Evolutionary conservation across 1,140 invertebrate species (phyloP), one percentile per base, ranked within the genome.

Genomic region (Chrysoperla carnea): DNA sequence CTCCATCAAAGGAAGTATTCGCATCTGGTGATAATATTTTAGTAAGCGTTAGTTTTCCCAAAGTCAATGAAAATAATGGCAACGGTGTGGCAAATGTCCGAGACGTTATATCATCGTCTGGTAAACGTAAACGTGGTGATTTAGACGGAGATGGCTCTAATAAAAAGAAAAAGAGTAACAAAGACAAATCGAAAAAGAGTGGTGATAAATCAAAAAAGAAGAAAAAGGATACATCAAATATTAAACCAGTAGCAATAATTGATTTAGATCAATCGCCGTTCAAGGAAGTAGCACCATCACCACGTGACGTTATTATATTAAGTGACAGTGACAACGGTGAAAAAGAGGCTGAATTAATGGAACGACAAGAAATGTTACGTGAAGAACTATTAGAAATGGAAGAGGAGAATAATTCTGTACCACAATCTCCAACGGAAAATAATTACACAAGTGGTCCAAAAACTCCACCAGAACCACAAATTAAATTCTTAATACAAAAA

Each of bases 21-120:
- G 83, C 86, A 0, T 88, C 85, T 17, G 88, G 87, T 5, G 85
- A 90, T 60, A 90, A 89, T 55, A 91, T 92, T 42, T 67, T 90
- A 28, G 85, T 92, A 0, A 90, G 85, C 59, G 84, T 92, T 6
- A 89, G 84, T 59, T 92, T 91, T 57, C 83, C 82, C 52, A 81
- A 83, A 47, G 77, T 80, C 42, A 72, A 73, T 44, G 67, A 70
- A 39, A 64, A 46, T 17, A 59, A 70, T 46, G 60, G 69, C 15
- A 59, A 70, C 46, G 60, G 69, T 44, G 59, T 68, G 49, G 55
- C 66, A n/a, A 35, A 66, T 33, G 33, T 52, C 8, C 38, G 45
- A 4, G 48, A 51, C 28, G 45, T 62, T 6, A 52, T 58, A 6
- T 56, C 60, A 1, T 51, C 58, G 1, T 61, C 62, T 40, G 39